Evolutionary conservation across 2,797 vertebrate species (phyloP), one percentile per base, ranked within the genome.

Genomic region (Notolabrus celidotus): DNA sequence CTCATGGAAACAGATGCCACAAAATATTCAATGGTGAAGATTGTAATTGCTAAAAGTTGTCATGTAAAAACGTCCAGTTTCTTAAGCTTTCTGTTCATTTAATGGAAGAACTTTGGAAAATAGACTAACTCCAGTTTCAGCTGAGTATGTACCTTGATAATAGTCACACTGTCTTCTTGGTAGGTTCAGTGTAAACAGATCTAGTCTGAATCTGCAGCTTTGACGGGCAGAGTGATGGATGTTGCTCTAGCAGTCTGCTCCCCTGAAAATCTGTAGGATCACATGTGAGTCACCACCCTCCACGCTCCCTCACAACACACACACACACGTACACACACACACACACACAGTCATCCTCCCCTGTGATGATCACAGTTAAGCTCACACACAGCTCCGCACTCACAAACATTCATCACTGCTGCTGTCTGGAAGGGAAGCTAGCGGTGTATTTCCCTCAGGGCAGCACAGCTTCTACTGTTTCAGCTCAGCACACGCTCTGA

Each of bases 371-470:
- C 70, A 43, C 43, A 61, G 11, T 36, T 36, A 36, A 12, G 11
- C 50, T 22, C 69, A 42, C 73, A 73, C 64, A 67, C 57, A 41
- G 39, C 34, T 41, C 54, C 16, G 43, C 67, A 68, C 46, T 64
- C 75, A 82, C 75, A 85, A 5, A 71, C 83, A 77, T 83, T 51
- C 83, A 87, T 86, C 85, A 83, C 63, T 54, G 61, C 60, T 54
- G 39, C 55, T 31, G 72, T 65, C 25, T 47, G 5, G 53, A 63
- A 34, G 74, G 58, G 43, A 63, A 71, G 63, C 69, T 74, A 29
- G 11, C 15, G n/a, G 80, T 46, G 73, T 64, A 63, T 84, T 82
- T 69, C 79, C 82, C 75, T 64, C 73, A 16, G 72, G 77, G 76
- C 65, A 47, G 67, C 47, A 61, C 22, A 27, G 77, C 74, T 39